Conservation (phyloP, 1,140 invertebrate species). For the Harlomillsia oculata region DNA sequence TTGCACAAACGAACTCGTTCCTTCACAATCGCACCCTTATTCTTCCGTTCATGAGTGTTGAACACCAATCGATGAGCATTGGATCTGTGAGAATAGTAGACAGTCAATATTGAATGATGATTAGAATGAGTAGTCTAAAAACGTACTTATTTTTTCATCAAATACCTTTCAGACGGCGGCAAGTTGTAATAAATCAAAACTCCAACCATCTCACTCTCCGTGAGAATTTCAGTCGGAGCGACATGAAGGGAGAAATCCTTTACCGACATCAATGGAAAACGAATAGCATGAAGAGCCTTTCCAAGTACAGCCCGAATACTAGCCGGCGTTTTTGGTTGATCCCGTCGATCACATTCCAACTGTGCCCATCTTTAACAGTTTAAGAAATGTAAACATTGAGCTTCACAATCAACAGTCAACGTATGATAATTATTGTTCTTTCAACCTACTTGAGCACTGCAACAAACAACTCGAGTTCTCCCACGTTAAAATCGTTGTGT, state of each 20-base stretch:
- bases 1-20: constrained; percentile 17
- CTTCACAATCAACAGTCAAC: background rate
- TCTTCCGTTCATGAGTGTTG: constrained; percentile 15
- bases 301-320: constrained; percentile 63
- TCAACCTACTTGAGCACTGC: constrained; percentile 12
- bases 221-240: constrained; percentile 63
- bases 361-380: constrained; percentile 63
- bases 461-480: constrained; percentile 17
- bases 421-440: background rate
- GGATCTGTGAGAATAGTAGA: no score
- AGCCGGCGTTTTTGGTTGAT: constrained; percentile 52
- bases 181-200: constrained; percentile 21
- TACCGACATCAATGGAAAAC: constrained; percentile 77
- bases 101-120: no score
- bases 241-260: constrained; percentile 76
- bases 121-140: no score
- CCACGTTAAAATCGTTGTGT: constrained; percentile 21
- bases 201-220: constrained; percentile 59
- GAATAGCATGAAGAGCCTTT: constrained; percentile 58
- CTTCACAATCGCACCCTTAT: constrained; percentile 1
- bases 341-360: constrained; percentile 60
- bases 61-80: constrained; percentile 14
- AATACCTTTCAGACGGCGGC: constrained; percentile 20
- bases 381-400: no score
- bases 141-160: background rate